Evolutionary conservation across 2,888 invertebrate genomes (phyloP).

Genomic region (Tachina grossa): DNA sequence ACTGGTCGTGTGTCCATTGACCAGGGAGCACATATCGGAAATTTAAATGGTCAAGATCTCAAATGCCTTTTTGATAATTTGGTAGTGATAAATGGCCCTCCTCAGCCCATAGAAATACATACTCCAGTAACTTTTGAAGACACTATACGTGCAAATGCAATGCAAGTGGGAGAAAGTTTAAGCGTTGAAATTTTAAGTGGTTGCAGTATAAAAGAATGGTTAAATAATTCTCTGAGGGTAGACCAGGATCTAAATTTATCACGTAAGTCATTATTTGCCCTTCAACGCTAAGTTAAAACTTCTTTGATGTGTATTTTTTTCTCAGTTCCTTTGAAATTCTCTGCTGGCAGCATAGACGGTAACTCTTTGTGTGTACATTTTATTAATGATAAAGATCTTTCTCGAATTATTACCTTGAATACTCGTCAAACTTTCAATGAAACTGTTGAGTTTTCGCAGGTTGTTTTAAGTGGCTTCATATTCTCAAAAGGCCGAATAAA

Average conservation of each 20-base stretch:
- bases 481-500: slow-evolving; percentile 81
- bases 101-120: slow-evolving; percentile 75
- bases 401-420: slow-evolving; percentile 83
- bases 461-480: slow-evolving; percentile 78
- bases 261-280: slow-evolving; percentile 71
- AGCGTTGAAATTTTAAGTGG: slow-evolving; percentile 79
- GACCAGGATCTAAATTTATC: slow-evolving; percentile 77
- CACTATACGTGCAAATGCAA: slow-evolving; percentile 76
- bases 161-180: slow-evolving; percentile 77
- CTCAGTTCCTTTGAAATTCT: slow-evolving; percentile 82
- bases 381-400: slow-evolving; percentile 83
- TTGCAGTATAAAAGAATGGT: slow-evolving; percentile 82
- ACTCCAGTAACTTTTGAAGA: slow-evolving; percentile 80
- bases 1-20: slow-evolving; percentile 78
- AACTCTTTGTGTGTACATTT: slow-evolving; percentile 81
- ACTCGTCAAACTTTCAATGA: slow-evolving; percentile 82
- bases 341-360: slow-evolving; percentile 81
- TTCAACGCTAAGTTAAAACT: not conserved
- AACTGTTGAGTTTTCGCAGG: slow-evolving; percentile 79
- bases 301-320: slow-evolving; percentile 4
- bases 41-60: slow-evolving; percentile 80
- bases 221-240: slow-evolving; percentile 82
- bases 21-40: slow-evolving; percentile 78
- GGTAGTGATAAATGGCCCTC: slow-evolving; percentile 80
- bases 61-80: slow-evolving; percentile 80